Evolutionary conservation across 2,888 invertebrate genomes (phyloP), one percentile per base, ranked within the genome.

Genomic region (Allophyes oxyacanthae): DNA sequence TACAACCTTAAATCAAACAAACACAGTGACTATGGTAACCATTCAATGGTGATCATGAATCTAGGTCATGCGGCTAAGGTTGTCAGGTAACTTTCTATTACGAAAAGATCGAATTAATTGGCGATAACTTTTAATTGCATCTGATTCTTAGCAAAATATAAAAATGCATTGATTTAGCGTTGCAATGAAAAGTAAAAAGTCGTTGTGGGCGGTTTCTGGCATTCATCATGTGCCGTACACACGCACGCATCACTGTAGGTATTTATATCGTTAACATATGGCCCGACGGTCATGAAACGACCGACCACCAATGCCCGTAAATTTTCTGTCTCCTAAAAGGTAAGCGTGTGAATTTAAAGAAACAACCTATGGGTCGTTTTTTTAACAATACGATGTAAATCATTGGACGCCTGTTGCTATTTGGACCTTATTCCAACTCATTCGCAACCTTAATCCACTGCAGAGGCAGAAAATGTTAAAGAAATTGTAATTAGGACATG

Each of bases 231-330:
- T 77, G 83, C 78, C 77, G 78, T 83, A 80, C 79, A 75, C 80
- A 73, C 75, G 75, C 78, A 78, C 82, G 80, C 77, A 61, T 58
- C 63, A 52, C 65, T 64, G 65, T 78, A 73, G 62, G 85, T 91
- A 88, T 88, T 89, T 89, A 89, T 88, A 92, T 86, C 87, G 83
- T 88, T 87, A 91, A 89, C 92, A 92, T 89, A 90, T 92, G 92
- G 90, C 91, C 86, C 82, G 74, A 68, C 77, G 72, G 68, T 79
- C 77, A 75, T 79, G 77, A 77, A 82, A 80, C 81, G 73, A 77
- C 63, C 79, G 77, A 82, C 82, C 82, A 83, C 79, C 72, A 77
- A 75, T 78, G 69, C 75, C 78, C 77, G 80, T 85, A 80, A 82
- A 82, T 72, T 78, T 79, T 66, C 60, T 67, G 50, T 64, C 68